These are phyloP conservation scores for Caenorhabditis wallacei DNA, from an alignment of 2,888 invertebrate genomes.

Conservation along the genomic window DNA sequence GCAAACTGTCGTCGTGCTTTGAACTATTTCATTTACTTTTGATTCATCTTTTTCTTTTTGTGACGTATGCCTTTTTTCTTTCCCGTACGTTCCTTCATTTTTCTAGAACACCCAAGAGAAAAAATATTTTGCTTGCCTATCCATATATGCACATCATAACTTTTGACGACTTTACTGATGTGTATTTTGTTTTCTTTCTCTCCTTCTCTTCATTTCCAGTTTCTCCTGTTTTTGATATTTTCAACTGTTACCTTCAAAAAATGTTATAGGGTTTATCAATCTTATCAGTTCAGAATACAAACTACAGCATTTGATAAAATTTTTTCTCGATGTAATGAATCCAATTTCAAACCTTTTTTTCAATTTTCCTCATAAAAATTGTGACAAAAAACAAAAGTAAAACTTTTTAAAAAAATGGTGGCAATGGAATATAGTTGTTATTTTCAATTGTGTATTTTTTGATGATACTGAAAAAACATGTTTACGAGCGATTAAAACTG, in stretches of 20 bases:
- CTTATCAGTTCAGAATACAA: conserved; percentile 25
- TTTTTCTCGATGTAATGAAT: conserved; percentile 13
- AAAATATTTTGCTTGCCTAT: conserved; percentile 12
- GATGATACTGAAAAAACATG: conserved; percentile 5
- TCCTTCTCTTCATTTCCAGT: neutral
- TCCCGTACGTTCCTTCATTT: neutral
- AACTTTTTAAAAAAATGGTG: neutral
- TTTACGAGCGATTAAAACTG: conserved; percentile 1
- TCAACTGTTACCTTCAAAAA: no score
- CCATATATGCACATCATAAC: conserved; percentile 53
- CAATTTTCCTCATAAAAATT: neutral
- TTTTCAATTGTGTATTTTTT: neutral
- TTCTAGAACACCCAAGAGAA: conserved; percentile 26
- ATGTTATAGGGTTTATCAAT: conserved; percentile 13
- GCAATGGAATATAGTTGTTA: neutral
- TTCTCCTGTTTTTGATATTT: conserved; percentile 23
- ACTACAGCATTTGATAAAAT: conserved; percentile 17
- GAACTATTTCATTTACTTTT: conserved; percentile 32
- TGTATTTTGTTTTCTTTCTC: neutral
- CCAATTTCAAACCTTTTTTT: neutral
- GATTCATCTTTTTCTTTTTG: conserved; percentile 2
- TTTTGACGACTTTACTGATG: conserved; percentile 38
- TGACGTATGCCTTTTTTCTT: conserved; percentile 8
- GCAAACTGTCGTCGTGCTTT: conserved; percentile 57
- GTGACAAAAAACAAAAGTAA: neutral